Evolutionary conservation across 1,140 invertebrate species (phyloP).

Genomic region (Penaeus japonicus): DNA sequence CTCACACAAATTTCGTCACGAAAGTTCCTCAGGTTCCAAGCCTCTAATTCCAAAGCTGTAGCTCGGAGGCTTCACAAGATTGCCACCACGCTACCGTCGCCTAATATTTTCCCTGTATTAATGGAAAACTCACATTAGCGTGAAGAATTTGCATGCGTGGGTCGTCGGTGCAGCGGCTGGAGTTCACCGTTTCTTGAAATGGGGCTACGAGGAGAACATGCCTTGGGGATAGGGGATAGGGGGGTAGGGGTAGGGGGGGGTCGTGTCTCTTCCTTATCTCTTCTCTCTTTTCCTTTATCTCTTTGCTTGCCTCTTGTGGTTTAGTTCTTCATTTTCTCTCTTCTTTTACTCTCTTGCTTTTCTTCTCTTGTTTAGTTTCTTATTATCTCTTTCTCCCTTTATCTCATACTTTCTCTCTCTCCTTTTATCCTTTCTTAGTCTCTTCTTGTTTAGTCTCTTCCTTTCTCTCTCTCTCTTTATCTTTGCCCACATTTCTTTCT

Average conservation of each 20-base stretch:
- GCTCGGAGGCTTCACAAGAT: conserved; percentile 19
- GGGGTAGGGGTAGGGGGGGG: background rate
- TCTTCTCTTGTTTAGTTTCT: background rate
- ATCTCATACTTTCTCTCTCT: background rate
- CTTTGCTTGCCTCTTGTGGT: background rate
- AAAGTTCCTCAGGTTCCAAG: background rate
- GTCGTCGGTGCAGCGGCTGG: background rate
- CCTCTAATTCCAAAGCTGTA: no score
- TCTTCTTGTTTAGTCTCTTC: no score
- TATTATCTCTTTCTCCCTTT: background rate
- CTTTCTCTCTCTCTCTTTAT: no score
- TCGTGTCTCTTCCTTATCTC: background rate
- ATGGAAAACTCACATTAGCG: conserved; percentile 52
- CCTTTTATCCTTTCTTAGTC: background rate
- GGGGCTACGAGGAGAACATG: background rate
- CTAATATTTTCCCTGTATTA: conserved; percentile 31
- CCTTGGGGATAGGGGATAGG: background rate
- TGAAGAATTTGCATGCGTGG: conserved; percentile 44
- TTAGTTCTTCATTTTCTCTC: background rate
- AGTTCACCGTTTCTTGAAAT: background rate
- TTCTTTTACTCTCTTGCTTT: background rate
- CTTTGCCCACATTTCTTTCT: background rate
- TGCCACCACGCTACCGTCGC: background rate
- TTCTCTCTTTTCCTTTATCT: background rate
- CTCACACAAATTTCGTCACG: background rate